Evolutionary conservation across 2,113 vertebrate species (phyloP).

Genomic region (Glareola pratincola): DNA sequence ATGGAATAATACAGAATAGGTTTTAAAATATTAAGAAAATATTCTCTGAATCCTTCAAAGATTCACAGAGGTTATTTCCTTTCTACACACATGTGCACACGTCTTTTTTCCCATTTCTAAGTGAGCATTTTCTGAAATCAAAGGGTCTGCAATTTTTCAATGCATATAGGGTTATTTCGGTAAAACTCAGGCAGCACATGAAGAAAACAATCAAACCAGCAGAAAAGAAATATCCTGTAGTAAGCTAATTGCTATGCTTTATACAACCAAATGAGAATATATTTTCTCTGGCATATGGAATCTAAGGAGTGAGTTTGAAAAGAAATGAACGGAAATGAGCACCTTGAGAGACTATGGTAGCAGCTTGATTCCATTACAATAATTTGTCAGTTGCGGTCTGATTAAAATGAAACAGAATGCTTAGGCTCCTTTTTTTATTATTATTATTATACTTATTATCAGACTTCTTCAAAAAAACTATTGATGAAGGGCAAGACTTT

Average conservation of each 20-base stretch:
- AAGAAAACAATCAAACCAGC: neutral
- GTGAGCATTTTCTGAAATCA: neutral
- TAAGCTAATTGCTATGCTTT: neutral
- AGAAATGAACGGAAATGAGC: slow-evolving; percentile 39
- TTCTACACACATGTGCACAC: neutral
- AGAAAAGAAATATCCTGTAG: neutral
- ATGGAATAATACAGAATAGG: neutral
- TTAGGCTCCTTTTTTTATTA: neutral
- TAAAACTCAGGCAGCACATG: neutral
- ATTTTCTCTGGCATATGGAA: slow-evolving; percentile 22
- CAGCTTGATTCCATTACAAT: slow-evolving; percentile 1
- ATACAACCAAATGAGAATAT: slow-evolving; percentile 26
- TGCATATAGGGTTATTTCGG: neutral
- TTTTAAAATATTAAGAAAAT: neutral
- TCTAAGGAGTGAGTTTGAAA: slow-evolving; percentile 37
- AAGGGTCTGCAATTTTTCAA: neutral
- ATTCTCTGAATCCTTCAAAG: neutral
- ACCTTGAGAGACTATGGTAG: slow-evolving; percentile 18
- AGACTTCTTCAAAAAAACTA: neutral
- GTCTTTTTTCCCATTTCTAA: neutral
- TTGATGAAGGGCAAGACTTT: neutral
- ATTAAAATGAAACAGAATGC: slow-evolving; percentile 18
- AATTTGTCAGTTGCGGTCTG: slow-evolving; percentile 7
- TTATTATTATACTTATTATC: neutral
- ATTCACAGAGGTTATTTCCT: neutral